Base-by-base conservation (phyloP, 1,140 invertebrate species). In the Zeugodacus cucurbitae region DNA sequence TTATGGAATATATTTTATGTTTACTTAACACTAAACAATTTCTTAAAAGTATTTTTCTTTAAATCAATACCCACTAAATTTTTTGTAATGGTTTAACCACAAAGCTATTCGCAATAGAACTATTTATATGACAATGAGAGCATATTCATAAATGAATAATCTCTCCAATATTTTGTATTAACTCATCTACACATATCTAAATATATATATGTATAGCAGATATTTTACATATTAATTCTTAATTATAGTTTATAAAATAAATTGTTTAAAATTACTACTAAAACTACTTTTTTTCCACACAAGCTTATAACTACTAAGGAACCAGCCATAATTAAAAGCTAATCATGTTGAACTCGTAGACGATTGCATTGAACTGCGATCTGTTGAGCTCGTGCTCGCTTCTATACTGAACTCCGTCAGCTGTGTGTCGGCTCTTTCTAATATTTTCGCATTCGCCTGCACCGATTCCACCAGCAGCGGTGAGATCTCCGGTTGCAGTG, bases 321-420 rank as follows among this genome's bases (percentile, higher is more conserved):
- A 82, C 44, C 34, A 48, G 14, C 37, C n/a, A 78, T 7, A 78
- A 78, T 41, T 44, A 41, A 78, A 26, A 82, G 41, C 74, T 48
- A 82, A 82, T 82, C 74, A 82, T 41, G 74, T 48, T 82, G 74
- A 48, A n/a, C 74, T 82, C 74, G 74, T 29, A 26, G 41, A 29
- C 41, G 74, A 82, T 48, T 82, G 74, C 74, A 82, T 82, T 82
- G 74, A 82, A 82, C 74, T 82, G 74, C 74, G 41, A 82, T 82
- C 74, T 22, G 74, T 29, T n/a, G 74, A 54, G 22, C 41, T 82
- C n/a, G n/a, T 48, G 26, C 74, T 48, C n/a, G 37, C 74, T 22
- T 37, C 74, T 26, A 48, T 82, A 82, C 74, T 82, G 22, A 82
- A 82, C 2, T 44, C 41, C 74, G 74, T 48, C 22, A 82, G n/a